Percentiles rank a stretch among this genome's conserved stretches.
These are phyloP conservation scores for Drosophila flavopinicola DNA, from an alignment of 2,888 invertebrate species.

Conservation along the genomic window DNA sequence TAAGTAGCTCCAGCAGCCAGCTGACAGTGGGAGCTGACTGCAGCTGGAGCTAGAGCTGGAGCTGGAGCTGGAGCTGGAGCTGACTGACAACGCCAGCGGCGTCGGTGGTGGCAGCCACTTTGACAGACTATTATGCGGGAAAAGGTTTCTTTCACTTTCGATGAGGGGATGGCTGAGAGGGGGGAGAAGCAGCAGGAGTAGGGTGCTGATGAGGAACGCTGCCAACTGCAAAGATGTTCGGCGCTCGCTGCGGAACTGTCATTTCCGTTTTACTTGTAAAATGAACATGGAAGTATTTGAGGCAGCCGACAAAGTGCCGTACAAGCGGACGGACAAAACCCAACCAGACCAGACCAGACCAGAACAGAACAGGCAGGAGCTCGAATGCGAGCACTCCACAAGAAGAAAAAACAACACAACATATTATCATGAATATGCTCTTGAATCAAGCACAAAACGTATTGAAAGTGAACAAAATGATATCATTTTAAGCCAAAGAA, in stretches of 20 bases:
- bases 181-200: not conserved
- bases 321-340: slow-evolving; percentile 51
- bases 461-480: no score
- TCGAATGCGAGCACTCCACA: slow-evolving; percentile 27
- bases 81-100: slow-evolving; percentile 36
- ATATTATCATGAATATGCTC: no score
- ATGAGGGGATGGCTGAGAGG: slow-evolving; percentile 5
- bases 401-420: no score
- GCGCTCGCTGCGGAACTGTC: slow-evolving; percentile 81
- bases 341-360: slow-evolving; percentile 14
- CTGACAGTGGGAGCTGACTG: slow-evolving; percentile 35
- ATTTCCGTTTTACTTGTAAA: slow-evolving; percentile 83
- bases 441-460: no score
- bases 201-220: slow-evolving; percentile 19
- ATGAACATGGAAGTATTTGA: slow-evolving; percentile 79
- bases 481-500: no score
- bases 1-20: slow-evolving; percentile 35
- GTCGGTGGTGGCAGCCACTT: slow-evolving; percentile 58
- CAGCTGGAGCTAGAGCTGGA: slow-evolving; percentile 36
- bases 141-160: slow-evolving; percentile 83
- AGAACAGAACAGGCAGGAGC: slow-evolving; percentile 19
- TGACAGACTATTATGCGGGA: slow-evolving; percentile 82
- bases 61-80: slow-evolving; percentile 37
- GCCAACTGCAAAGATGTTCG: slow-evolving; percentile 64
- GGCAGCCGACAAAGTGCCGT: slow-evolving; percentile 75